These are phyloP conservation scores for Drosophila villosipedis DNA, from an alignment of 2,888 invertebrate species.

Conservation along the genomic window DNA sequence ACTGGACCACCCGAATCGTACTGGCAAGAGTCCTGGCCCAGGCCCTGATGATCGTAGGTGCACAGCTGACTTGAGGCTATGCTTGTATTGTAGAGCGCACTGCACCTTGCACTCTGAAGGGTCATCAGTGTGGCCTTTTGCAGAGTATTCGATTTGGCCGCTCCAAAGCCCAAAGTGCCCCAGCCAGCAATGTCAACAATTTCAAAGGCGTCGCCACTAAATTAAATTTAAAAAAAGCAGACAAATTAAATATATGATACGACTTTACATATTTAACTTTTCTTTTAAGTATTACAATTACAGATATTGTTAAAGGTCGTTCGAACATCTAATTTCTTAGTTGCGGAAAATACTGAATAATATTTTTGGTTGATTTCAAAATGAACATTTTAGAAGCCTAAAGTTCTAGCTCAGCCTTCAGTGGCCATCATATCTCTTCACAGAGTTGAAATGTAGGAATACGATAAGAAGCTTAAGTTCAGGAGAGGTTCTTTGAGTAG, in stretches of 20 bases:
- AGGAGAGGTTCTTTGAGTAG: background rate
- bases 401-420: fast-evolving
- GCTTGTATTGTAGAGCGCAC: slow-evolving; percentile 53
- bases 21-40: slow-evolving; percentile 86
- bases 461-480: background rate
- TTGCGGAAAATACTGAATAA: background rate
- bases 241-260: background rate
- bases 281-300: background rate
- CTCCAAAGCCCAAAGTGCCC: slow-evolving; percentile 86
- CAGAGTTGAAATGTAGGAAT: background rate
- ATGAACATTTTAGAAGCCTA: background rate
- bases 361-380: background rate
- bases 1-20: slow-evolving; percentile 87
- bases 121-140: slow-evolving; percentile 85
- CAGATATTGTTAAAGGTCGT: background rate
- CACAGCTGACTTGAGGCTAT: slow-evolving; percentile 63
- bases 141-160: slow-evolving; percentile 85
- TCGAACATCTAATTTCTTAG: background rate
- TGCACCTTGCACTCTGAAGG: slow-evolving; percentile 67
- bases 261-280: background rate
- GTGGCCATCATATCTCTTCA: background rate
- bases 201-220: slow-evolving; percentile 47
- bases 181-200: slow-evolving; percentile 85
- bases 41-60: slow-evolving; percentile 72
- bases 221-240: background rate